phyloP scores from a whole-genome alignment of 2,113 vertebrate genomes.

The Anoplopoma fimbria region DNA sequence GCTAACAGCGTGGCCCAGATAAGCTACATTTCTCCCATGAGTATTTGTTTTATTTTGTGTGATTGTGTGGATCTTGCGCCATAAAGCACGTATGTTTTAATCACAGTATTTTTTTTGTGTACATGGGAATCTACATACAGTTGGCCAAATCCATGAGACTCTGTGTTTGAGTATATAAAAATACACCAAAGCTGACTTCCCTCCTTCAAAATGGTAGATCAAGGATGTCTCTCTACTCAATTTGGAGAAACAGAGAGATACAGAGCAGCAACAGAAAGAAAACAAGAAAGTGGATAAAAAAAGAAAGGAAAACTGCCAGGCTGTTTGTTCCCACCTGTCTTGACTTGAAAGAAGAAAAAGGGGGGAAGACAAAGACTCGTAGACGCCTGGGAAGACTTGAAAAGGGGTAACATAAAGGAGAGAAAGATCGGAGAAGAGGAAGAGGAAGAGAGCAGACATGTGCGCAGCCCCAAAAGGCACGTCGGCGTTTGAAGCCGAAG shows the following conservation, averaged over 20 bases:
- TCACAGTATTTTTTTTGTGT: conserved; percentile 49
- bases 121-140: conserved; percentile 27
- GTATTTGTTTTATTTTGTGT: not conserved
- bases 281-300: conserved; percentile 70
- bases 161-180: conserved; percentile 25
- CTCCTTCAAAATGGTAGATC: conserved; percentile 72
- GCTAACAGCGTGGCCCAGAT: not conserved
- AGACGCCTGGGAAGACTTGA: conserved; percentile 77
- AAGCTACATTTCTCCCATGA: not conserved
- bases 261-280: conserved; percentile 52
- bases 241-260: conserved; percentile 63
- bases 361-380: conserved; percentile 71
- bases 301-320: conserved; percentile 71
- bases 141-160: conserved; percentile 14
- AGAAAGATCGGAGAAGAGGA: conserved; percentile 67
- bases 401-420: conserved; percentile 70
- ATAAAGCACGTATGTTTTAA: conserved; percentile 32
- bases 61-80: not conserved
- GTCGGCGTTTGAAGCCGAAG: conserved; percentile 74
- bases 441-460: conserved; percentile 75
- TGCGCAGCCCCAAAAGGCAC: conserved; percentile 77
- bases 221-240: conserved; percentile 70
- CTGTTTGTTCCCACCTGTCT: conserved; percentile 82
- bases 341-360: conserved; percentile 74
- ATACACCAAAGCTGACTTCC: conserved; percentile 59